These are phyloP conservation scores for Pavo muticus DNA, from an alignment of 2,113 vertebrate genomes.

Conservation along the genomic window DNA sequence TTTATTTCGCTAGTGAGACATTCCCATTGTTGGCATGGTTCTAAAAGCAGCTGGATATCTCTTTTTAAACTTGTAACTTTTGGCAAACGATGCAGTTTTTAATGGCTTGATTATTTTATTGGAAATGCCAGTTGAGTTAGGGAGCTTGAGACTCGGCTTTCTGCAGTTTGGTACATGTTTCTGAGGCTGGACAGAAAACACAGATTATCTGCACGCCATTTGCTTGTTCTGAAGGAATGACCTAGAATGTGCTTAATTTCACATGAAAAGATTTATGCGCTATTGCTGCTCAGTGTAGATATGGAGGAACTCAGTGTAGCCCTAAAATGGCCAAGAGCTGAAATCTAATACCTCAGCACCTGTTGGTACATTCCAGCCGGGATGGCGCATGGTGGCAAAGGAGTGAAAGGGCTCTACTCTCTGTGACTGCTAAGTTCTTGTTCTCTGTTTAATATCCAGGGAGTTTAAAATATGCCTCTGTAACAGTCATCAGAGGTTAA, in stretches of 20 bases:
- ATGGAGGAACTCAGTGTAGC: constrained; percentile 32
- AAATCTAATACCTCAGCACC: constrained; percentile 54
- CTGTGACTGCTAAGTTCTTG: background rate
- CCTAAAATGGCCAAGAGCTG: constrained; percentile 52
- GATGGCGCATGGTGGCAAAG: constrained; percentile 49
- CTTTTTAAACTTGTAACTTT: background rate
- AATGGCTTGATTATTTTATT: background rate
- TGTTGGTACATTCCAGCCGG: constrained; percentile 63
- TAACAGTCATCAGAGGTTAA: background rate
- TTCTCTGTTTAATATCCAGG: background rate
- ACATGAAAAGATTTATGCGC: background rate
- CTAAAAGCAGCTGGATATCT: background rate
- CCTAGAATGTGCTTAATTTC: background rate
- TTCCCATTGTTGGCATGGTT: background rate
- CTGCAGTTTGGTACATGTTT: background rate
- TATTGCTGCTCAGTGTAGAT: background rate
- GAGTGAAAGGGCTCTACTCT: constrained; percentile 8
- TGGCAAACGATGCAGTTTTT: background rate
- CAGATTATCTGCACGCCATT: background rate
- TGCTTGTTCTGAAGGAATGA: background rate
- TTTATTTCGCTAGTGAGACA: background rate
- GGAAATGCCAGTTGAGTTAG: background rate
- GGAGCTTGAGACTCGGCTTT: background rate
- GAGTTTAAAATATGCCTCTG: background rate
- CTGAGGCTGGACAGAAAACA: background rate